Evolutionary conservation across 1,140 invertebrate species (phyloP).

Genomic region (Ephestia elutella): DNA sequence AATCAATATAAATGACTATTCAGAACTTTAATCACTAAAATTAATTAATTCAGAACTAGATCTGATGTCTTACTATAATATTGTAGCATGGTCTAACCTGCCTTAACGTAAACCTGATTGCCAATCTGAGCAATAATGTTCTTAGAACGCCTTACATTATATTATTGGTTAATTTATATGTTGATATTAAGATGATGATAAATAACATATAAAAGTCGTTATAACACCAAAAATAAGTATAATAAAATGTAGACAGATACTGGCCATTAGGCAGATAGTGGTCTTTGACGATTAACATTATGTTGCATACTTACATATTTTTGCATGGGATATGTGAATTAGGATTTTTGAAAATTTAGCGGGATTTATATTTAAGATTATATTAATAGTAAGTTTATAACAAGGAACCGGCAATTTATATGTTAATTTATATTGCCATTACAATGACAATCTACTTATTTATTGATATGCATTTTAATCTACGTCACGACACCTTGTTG

Average conservation of each 20-base stretch:
- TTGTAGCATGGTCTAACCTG: not conserved
- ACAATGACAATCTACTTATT: not conserved
- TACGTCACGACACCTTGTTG: not conserved
- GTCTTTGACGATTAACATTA: not conserved
- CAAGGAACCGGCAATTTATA: not conserved
- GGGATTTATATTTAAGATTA: not conserved
- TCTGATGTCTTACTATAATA: not conserved
- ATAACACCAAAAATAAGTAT: not conserved
- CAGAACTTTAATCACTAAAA: no score
- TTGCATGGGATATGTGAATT: not conserved
- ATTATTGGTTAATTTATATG: not conserved
- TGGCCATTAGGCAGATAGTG: not conserved
- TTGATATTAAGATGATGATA: no score
- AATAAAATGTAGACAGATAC: not conserved
- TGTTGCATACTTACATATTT: not conserved
- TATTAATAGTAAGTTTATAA: not conserved
- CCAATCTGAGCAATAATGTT: not conserved
- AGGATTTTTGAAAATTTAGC: not conserved
- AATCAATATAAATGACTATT: no score
- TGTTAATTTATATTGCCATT: not conserved
- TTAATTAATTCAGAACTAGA: no score
- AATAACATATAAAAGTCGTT: no score
- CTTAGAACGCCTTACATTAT: not conserved
- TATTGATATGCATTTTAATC: not conserved
- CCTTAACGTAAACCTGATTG: no score